Percentiles rank a stretch among this genome's conserved stretches.
Evolutionary conservation across 2,113 vertebrate genomes (phyloP).

Genomic region (Alouatta palliata): DNA sequence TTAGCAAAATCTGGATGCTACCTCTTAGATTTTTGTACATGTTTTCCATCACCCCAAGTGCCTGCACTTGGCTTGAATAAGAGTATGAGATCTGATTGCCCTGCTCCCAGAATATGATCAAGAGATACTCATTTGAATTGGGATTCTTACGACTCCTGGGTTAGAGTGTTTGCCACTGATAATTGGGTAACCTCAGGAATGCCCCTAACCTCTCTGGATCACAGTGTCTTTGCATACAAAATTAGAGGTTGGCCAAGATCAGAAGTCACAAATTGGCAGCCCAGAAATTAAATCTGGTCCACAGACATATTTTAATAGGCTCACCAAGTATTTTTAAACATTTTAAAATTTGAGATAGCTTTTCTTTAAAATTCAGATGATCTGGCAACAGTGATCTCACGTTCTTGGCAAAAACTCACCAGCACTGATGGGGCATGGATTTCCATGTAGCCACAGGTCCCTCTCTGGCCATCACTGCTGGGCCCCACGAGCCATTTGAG

Average conservation of each 20-base stretch:
- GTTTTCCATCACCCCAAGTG: neutral
- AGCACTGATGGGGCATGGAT: neutral
- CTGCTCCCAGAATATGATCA: neutral
- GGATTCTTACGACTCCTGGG: neutral
- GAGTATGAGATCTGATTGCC: neutral
- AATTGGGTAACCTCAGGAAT: neutral
- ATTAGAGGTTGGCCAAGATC: neutral
- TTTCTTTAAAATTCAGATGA: conserved; percentile 1
- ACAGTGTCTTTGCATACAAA: neutral
- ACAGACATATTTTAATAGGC: neutral
- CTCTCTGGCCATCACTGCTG: neutral
- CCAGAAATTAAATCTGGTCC: neutral
- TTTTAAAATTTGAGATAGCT: neutral
- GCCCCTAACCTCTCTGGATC: neutral
- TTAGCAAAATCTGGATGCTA: neutral
- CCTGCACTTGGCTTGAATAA: neutral
- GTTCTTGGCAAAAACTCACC: neutral
- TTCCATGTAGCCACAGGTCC: neutral
- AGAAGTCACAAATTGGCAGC: conserved; percentile 20
- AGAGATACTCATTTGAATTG: neutral
- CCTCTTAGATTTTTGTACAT: neutral
- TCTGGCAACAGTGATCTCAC: neutral
- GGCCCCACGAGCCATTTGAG: neutral
- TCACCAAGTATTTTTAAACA: neutral
- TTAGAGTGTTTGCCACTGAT: conserved; percentile 25